Conservation (phyloP, 2,797 vertebrate species). For the Mus caroli region DNA sequence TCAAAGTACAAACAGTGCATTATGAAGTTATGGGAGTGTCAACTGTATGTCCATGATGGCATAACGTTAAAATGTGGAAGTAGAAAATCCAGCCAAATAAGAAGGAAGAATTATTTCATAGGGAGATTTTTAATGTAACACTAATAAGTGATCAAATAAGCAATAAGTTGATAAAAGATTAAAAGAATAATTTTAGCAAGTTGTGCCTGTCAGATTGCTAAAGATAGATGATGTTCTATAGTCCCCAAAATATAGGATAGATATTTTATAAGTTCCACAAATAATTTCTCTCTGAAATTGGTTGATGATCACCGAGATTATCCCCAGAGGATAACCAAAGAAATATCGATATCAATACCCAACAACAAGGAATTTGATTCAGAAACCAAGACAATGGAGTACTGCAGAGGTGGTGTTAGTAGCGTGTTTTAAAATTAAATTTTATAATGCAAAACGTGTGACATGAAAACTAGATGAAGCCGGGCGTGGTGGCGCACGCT, state of each 20-base stretch:
- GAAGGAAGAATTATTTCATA: not conserved
- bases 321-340: not conserved
- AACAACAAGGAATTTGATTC: not conserved
- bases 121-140: not conserved
- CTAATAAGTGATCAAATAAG: conserved; percentile 46
- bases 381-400: not conserved
- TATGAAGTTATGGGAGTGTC: not conserved
- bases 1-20: conserved; percentile 4
- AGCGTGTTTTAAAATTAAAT: too few relatives aligned
- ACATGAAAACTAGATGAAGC: conserved; percentile 11
- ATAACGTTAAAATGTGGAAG: conserved; percentile 44
- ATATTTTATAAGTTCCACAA: not conserved
- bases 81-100: conserved; percentile 8
- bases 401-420: not conserved
- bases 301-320: not conserved
- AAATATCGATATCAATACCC: not conserved
- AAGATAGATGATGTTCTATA: not conserved
- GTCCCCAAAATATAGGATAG: not conserved
- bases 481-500: too few relatives aligned
- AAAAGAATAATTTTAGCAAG: conserved; percentile 5
- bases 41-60: not conserved
- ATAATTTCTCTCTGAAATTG: not conserved
- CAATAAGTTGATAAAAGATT: not conserved
- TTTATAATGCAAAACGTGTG: not conserved
- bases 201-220: not conserved